Evolutionary conservation across 2,797 vertebrate species (phyloP), one percentile per base, ranked within the genome.

Genomic region (Neostethus bicornis): DNA sequence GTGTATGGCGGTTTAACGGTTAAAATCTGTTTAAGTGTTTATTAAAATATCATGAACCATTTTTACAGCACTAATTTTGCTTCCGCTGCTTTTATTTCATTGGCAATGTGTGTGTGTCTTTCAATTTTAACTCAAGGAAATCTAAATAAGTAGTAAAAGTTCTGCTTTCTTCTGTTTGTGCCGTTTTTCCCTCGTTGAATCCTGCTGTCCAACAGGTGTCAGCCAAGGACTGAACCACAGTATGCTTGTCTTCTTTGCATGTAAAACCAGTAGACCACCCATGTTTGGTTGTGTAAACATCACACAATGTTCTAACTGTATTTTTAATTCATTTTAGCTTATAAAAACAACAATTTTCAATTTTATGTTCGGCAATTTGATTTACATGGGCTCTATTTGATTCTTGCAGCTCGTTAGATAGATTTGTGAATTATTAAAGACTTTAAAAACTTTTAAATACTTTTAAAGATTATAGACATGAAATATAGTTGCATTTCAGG

Each of bases 1-100:
- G 84, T 92, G 92, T 94, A 86, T 85, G 90, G 87, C 88, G 65
- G 85, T 92, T 90, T 77, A 87, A 86, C 88, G 79, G 89, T 91
- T 89, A 16, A 69, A 84, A 78, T 80, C 87, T 92, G 93, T 93
- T 92, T 94, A 90, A 91, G 90, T 95, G 94, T 94, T 93, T 93
- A 93, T 93, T 93, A 90, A 91, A 92, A 86, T 91, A 81, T 87
- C 74, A 80, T 90, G 81, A 66, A 79, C 51, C 83, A 83, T 91
- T 91, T 91, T 87, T 90, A 89, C 85, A 80, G 81, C 80, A 34
- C 75, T 89, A 88, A 75, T 87, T 45, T 62, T n/a, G 61, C 50
- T 47, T 77, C 61, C 80, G 60, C 74, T 75, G 51, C 78, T 5
- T 1, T 86, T 79, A 67, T 83, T 87, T 73, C 24, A n/a, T 56